These are phyloP conservation scores for Toxostoma redivivum DNA, from an alignment of 2,113 vertebrate genomes.

Conservation along the genomic window DNA sequence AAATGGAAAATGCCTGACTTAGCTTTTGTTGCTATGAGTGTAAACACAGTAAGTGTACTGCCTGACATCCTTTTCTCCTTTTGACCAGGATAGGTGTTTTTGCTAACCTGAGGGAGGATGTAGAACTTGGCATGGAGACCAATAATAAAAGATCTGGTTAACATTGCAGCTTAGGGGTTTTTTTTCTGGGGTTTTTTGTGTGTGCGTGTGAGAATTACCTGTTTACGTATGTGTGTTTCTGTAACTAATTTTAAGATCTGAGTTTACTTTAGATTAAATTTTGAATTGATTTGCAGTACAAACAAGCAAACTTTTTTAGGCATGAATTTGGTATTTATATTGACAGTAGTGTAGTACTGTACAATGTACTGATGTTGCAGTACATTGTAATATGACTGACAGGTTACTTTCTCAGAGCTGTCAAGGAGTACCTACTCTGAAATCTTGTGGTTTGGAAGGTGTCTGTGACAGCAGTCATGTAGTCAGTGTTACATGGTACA, in stretches of 20 bases:
- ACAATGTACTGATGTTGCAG: background rate
- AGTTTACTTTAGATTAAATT: background rate
- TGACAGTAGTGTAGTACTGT: background rate
- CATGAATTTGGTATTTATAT: background rate
- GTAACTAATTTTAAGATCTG: background rate
- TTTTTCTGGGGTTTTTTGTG: fast-evolving
- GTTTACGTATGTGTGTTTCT: background rate
- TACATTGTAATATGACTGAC: background rate
- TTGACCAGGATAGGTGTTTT: background rate
- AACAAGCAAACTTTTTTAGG: background rate
- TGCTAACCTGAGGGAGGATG: background rate
- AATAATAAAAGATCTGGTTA: background rate
- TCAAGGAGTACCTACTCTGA: background rate
- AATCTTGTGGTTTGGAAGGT: background rate
- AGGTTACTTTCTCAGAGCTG: background rate
- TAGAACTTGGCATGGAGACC: background rate
- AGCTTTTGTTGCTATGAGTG: background rate
- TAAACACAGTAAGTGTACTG: background rate
- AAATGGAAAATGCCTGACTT: background rate
- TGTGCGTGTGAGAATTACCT: background rate
- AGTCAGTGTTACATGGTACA: background rate
- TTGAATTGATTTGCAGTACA: background rate
- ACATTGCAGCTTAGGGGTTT: fast-evolving
- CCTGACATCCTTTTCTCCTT: background rate
- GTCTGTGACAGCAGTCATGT: background rate